Conservation (phyloP, 1,140 invertebrate species). For the Asbolus verrucosus region DNA sequence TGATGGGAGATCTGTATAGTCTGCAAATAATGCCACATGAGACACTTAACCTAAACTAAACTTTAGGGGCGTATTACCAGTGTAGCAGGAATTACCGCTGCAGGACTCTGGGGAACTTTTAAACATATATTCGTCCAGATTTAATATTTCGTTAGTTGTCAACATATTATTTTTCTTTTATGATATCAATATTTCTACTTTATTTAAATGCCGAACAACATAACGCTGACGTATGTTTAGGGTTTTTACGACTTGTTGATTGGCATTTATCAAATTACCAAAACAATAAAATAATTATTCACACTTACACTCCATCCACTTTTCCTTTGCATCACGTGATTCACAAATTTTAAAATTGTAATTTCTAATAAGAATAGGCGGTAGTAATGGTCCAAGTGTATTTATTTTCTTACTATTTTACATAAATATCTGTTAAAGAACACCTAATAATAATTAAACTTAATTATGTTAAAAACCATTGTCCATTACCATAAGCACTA, state of each 20-base stretch:
- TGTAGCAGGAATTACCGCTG: conserved; percentile 54
- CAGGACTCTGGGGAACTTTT: conserved; percentile 59
- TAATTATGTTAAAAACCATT: conserved; percentile 60
- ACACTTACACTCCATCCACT: too few species aligned
- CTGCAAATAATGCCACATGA: conserved; percentile 37
- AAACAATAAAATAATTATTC: too few species aligned
- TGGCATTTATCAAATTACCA: too few species aligned
- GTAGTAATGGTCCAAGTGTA: conserved; percentile 59
- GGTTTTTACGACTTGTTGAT: neutral
- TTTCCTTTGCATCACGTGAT: too few species aligned
- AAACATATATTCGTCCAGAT: conserved; percentile 54
- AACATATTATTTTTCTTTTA: conserved; percentile 43
- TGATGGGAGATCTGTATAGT: conserved; percentile 55
- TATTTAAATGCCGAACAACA: conserved; percentile 18
- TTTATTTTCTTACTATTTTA: conserved; percentile 61
- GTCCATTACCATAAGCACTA: conserved; percentile 61
- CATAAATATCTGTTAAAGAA: conserved; percentile 62
- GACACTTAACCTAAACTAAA: neutral
- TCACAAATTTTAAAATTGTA: too few species aligned
- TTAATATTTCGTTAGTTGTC: conserved; percentile 40
- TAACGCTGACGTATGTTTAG: conserved; percentile 11
- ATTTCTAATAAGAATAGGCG: too few species aligned
- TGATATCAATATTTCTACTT: too few species aligned
- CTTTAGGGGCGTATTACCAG: conserved; percentile 51
- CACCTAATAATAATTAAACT: conserved; percentile 58